A percentile compares a stretch with the other conserved stretches of the same genome.
phyloP scores from a whole-genome alignment of 2,113 vertebrate genomes.

The Tamias sibiricus region DNA sequence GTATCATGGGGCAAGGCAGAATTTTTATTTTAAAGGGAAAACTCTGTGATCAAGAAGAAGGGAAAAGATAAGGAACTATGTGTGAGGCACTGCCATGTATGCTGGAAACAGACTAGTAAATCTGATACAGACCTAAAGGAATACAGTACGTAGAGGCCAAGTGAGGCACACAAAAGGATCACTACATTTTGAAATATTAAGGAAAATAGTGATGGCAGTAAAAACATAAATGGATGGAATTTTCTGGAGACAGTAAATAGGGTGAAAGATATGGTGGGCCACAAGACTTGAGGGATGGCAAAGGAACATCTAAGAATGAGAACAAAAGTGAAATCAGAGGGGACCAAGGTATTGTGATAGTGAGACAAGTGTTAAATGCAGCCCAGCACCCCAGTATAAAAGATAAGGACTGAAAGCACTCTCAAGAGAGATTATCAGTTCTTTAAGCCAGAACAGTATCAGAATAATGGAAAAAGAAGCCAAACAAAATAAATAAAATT shows the following conservation, averaged over 20 bases:
- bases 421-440: not conserved
- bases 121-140: not conserved
- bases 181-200: not conserved
- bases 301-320: not conserved
- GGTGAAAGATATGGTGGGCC: not conserved
- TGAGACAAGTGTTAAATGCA: not conserved
- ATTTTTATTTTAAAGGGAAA: conserved; percentile 27
- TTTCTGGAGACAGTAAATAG: not conserved
- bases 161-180: not conserved
- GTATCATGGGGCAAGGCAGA: not conserved
- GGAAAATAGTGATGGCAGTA: not conserved
- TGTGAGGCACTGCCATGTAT: not conserved
- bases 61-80: not conserved
- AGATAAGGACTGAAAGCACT: not conserved
- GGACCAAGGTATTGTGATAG: not conserved
- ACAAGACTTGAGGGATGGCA: not conserved
- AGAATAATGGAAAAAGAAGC: conserved; percentile 5
- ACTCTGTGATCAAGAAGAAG: not conserved
- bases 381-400: not conserved
- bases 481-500: too few relatives aligned
- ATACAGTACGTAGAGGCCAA: not conserved
- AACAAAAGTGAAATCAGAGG: conserved; percentile 1
- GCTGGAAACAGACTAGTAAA: not conserved
- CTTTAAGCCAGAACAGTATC: not conserved
- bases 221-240: not conserved